Evolutionary conservation across 2,888 invertebrate species (phyloP).

Genomic region (Disparrhopalites patrizii): DNA sequence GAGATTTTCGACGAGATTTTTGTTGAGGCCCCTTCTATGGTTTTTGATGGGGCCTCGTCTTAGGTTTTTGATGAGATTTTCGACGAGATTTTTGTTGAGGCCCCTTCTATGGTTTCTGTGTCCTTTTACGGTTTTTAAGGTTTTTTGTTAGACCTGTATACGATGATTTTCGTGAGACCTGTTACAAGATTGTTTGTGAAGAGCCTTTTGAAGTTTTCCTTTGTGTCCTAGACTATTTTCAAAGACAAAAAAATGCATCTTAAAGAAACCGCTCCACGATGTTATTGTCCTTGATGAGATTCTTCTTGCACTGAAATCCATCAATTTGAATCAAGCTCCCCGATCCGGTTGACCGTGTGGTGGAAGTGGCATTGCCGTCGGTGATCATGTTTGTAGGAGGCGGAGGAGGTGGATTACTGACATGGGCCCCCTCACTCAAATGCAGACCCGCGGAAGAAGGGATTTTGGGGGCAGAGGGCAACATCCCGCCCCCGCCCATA

Average conservation of each 20-base stretch:
- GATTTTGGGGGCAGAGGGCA: not conserved
- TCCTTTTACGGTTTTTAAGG: too few relatives aligned
- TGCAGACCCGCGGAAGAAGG: not conserved
- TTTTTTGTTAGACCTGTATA: too few relatives aligned
- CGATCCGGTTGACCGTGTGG: conserved; percentile 40
- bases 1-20: too few relatives aligned
- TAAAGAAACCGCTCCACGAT: conserved; percentile 48
- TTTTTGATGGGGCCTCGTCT: too few relatives aligned
- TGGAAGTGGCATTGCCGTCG: conserved; percentile 39
- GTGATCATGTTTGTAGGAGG: conserved; percentile 16
- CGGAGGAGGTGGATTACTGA: conserved; percentile 23
- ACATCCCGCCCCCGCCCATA: not conserved
- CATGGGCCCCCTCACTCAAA: not conserved
- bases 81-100: too few relatives aligned
- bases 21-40: too few relatives aligned
- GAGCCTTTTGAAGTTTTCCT: too few relatives aligned
- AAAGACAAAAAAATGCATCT: conserved; percentile 1
- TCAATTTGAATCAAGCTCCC: conserved; percentile 47
- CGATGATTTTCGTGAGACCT: too few relatives aligned
- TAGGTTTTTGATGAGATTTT: too few relatives aligned
- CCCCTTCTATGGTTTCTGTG: too few relatives aligned
- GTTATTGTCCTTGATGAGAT: conserved; percentile 44
- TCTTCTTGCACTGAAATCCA: conserved; percentile 47
- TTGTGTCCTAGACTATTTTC: too few relatives aligned
- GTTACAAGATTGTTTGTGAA: too few relatives aligned